Conservation (phyloP, 2,888 invertebrate species). For the Elmis aenea region DNA sequence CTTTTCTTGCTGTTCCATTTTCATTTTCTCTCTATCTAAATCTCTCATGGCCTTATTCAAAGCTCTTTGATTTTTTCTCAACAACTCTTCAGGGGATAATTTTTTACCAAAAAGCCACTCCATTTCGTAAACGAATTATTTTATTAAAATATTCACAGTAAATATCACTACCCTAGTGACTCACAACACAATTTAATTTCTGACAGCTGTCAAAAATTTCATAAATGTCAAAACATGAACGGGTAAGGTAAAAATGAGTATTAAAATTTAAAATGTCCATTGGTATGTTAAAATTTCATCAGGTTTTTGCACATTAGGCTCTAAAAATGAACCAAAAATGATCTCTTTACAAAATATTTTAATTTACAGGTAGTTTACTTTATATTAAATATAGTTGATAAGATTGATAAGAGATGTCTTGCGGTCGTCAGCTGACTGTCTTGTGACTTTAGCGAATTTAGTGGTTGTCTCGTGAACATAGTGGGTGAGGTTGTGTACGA, state of each 20-base stretch:
- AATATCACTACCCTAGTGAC: no score
- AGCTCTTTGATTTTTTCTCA: conserved; percentile 96
- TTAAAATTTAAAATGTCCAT: no score
- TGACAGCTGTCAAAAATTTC: no score
- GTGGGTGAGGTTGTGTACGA: conserved; percentile 34
- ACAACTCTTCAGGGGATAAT: conserved; percentile 95
- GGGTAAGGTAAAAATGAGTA: no score
- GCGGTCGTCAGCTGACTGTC: conserved; percentile 42
- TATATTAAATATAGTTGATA: background rate
- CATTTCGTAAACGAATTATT: conserved; percentile 53
- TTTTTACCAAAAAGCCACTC: conserved; percentile 96
- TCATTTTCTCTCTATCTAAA: conserved; percentile 85
- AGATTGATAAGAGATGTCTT: no score
- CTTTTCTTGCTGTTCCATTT: conserved; percentile 99
- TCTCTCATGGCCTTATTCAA: conserved; percentile 98
- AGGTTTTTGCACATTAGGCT: no score
- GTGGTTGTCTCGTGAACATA: conserved; percentile 32
- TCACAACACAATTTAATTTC: no score
- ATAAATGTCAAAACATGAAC: no score
- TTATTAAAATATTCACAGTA: no score
- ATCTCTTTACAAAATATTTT: conserved; percentile 1
- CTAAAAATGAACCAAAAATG: no score
- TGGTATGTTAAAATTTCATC: no score
- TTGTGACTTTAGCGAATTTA: conserved; percentile 37
- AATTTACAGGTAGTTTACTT: conserved; percentile 1